Percentiles rank a stretch among this genome's conserved stretches.
These are phyloP conservation scores for Myotis yumanensis DNA, from an alignment of 2,113 vertebrate species.

Conservation along the genomic window DNA sequence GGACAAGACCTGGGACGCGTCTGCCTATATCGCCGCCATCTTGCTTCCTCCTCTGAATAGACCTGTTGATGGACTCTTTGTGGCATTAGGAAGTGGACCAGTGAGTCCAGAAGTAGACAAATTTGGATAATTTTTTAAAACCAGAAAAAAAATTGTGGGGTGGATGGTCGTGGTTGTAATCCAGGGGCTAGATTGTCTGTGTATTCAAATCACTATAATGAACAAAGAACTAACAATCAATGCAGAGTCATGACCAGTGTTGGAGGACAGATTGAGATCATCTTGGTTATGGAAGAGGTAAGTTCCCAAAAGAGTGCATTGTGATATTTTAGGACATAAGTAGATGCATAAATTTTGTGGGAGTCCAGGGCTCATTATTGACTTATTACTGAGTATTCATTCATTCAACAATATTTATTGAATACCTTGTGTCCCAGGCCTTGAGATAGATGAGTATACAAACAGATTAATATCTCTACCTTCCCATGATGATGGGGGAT, in stretches of 20 bases:
- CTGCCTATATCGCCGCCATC: too few species aligned
- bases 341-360: neutral
- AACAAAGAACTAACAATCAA: neutral
- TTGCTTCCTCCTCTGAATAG: too few species aligned
- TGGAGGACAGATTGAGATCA: neutral
- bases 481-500: neutral
- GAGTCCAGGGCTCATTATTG: neutral
- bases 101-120: neutral
- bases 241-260: neutral
- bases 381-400: neutral
- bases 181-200: neutral
- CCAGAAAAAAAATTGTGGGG: neutral
- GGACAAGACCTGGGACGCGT: too few species aligned
- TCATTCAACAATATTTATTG: neutral
- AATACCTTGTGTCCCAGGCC: neutral
- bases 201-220: neutral
- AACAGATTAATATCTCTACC: neutral
- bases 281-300: neutral
- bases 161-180: neutral
- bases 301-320: neutral
- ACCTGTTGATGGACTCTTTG: neutral
- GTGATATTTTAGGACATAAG: neutral
- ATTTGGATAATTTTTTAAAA: neutral
- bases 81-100: neutral
- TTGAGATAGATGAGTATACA: neutral